Percentiles rank a stretch among this genome's conserved stretches.
These are phyloP conservation scores for Thymelicus sylvestris DNA, from an alignment of 2,888 invertebrate species.

Conservation along the genomic window DNA sequence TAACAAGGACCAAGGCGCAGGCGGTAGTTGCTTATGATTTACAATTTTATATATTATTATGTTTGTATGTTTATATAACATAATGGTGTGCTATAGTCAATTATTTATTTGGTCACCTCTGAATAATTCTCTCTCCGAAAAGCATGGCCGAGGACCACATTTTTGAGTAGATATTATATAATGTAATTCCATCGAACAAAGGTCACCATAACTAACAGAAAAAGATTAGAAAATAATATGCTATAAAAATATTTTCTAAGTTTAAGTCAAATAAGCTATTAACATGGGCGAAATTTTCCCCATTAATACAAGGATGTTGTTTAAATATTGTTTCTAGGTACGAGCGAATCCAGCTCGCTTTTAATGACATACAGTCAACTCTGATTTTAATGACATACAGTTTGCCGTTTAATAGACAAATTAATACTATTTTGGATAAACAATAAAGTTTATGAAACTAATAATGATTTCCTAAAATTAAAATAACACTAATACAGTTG, in stretches of 20 bases:
- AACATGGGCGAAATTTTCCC: neutral
- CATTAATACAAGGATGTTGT: neutral
- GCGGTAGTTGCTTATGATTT: conserved; percentile 4
- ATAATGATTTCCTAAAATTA: conserved; percentile 5
- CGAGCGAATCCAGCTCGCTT: conserved; percentile 16
- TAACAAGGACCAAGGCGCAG: conserved; percentile 7
- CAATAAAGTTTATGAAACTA: conserved; percentile 5
- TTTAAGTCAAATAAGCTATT: neutral
- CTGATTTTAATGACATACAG: neutral
- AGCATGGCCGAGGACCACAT: neutral
- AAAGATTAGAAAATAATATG: neutral
- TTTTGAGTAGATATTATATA: neutral
- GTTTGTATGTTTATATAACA: neutral
- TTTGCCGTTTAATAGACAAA: neutral
- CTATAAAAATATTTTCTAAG: conserved; percentile 8
- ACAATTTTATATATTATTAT: neutral
- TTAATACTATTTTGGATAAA: conserved; percentile 4
- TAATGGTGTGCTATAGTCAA: neutral
- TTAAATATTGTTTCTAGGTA: no score
- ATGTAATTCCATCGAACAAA: neutral
- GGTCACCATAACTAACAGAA: no score
- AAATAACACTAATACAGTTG: conserved; percentile 25
- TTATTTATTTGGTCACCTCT: neutral
- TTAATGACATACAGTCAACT: neutral
- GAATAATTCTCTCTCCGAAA: neutral